Base-by-base conservation (phyloP, 2,888 invertebrate species). In the Tiliacea aurago region DNA sequence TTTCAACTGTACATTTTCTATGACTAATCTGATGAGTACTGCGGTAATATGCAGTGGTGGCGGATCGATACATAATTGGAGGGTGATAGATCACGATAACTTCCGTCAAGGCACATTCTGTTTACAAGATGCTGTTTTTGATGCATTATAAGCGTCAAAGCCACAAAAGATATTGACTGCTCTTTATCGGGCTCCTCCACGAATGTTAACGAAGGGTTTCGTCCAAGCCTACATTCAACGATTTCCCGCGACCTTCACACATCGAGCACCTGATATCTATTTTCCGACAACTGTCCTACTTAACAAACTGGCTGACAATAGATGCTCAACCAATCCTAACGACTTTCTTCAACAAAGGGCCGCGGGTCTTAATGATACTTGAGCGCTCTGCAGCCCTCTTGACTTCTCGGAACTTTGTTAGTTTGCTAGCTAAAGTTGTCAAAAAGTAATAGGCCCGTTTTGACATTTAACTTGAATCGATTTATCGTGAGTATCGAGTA, bases 241-340 rank as follows among this genome's bases (percentile, higher is more conserved):
- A 13, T 18, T 71, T 18, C 23, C 20, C 49, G 18, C 10, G 80
- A 74, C 72, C 49, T 73, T 78, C 11, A 56, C 33, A 23, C 23
- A n/a, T 28, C 37, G 20, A 28, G n/a, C 11, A 55, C 33, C 68
- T 47, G 37, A 47, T 37, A 13, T 51, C 23, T 55, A 13, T 58
- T 37, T 51, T 28, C 43, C 11, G 45, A 15, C 20, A 9, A 43
- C 33, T 20, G 9, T 64, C 3, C 41, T 18, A 33, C 47, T 61
- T 58, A 9, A 59, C 33, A 23, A 28, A 33, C 47, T n/a, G 11
- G 58, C 53, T 47, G 18, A 43, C 49, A 73, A 61, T 64, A 33
- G 15, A 58, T 49, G 55, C 75, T 66, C 49, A n/a, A 23, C 43
- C 55, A 33, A 23, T 58, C 28, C 58, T 75, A 64, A 67, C 9